Base-by-base conservation (phyloP, 2,888 invertebrate genomes). In the Chymomyza fuscimana region DNA sequence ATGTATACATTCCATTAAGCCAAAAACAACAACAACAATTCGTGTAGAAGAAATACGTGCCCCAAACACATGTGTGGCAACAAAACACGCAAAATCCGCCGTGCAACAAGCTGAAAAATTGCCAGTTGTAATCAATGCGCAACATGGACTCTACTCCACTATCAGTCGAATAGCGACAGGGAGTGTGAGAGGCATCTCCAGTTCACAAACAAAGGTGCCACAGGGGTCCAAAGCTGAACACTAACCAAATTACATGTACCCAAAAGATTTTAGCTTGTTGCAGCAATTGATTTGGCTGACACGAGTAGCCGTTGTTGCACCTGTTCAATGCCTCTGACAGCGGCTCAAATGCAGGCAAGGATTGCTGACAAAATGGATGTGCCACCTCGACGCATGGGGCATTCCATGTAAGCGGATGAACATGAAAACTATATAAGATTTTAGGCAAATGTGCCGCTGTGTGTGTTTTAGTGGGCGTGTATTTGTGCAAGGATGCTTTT, bases 91-190 rank as follows among this genome's bases (percentile, higher is more conserved):
- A 12, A 65, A 73, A 73, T 58, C 10, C 58, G 15, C 67, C 80
- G 80, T 80, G 82, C 80, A 81, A 81, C 80, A 81, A 80, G 82
- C 80, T 82, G 80, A 82, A 81, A 82, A 81, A 81, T 82, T 81
- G 82, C 69, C 63, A 74, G 80, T 76, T 81, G 80, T 81, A 81
- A 82, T 81, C 80, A 81, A 80, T 82, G 82, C 79, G 60, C 51
- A 5, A 16, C 15, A 46, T 50, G 16, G 50, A n/a, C 4, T 3
- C 29, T 58, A 36, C 22, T 16, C 5, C 32, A 40, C n/a, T 12
- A 25, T 10, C 60, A 22, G 25, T 15, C 7, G 5, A 12, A 32
- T 5, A 32, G 32, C 1, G 32, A 32, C 9, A 7, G 16, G 6
- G 51, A 9, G 5, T 5, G 15, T 51, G n/a, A n/a, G 54, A 0